Base-by-base conservation (phyloP, 2,113 vertebrate species). In the Nymphicus hollandicus region DNA sequence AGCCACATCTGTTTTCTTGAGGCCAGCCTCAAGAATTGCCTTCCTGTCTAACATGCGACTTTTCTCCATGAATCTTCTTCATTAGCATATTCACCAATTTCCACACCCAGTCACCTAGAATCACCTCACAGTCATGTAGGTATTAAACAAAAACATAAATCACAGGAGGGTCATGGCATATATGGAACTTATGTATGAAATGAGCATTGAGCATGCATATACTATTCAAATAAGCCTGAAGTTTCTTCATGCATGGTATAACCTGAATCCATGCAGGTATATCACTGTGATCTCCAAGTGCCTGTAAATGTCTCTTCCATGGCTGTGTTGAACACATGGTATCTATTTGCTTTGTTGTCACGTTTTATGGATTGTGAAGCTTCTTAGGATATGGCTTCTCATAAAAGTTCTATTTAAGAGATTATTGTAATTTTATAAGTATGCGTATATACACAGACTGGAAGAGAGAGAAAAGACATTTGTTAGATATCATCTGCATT, bases 271-370 rank as follows among this genome's bases (percentile, higher is more conserved):
- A 60, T 44, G 47, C 25, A 92, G 86, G 83, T 93, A 84, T 86
- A 90, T 77, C 58, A 63, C 69, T 66, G 39, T 53, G 44, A 82
- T 95, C 87, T 85, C 93, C 55, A 39, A 37, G 37, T 83, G 88
- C 50, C 82, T 86, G 43, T 86, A 91, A 94, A 96, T 65, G 55
- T 49, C 43, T 90, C 39, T 86, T 81, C 82, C 31, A 22, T 71
- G 24, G 52, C 53, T 52, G 33, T 64, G 29, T 55, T 68, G 46
- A 93, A 87, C 93, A 94, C 85, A 90, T 96, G 94, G 90, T 90
- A 93, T 69, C 35, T 95, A 86, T 95, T 93, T 88, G n/a, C 72
- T 93, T 91, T 90, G 78, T 85, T 96, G 95, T 96, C 94, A 88
- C 64, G 31, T 93, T 97, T 96, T 95, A 96, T 80, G 85, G 85